A percentile compares a stretch with the other conserved stretches of the same genome.
These are phyloP conservation scores for Pelodytes ibericus DNA, from an alignment of 2,797 vertebrate species.

Conservation along the genomic window DNA sequence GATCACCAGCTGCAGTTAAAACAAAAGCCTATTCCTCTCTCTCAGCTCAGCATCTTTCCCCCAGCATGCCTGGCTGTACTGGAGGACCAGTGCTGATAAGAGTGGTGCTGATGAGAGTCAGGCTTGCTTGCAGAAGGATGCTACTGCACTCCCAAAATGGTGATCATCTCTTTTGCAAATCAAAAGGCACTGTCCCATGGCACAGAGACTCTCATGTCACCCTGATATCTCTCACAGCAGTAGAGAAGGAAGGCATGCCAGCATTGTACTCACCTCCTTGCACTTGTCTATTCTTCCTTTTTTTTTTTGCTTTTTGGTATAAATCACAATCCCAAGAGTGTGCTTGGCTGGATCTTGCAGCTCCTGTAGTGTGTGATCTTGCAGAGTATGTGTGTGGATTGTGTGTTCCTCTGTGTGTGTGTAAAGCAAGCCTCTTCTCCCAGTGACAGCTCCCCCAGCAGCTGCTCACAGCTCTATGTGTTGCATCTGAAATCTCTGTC, in stretches of 20 bases:
- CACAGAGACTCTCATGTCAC: slow-evolving; percentile 1
- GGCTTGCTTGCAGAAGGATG: too few species aligned
- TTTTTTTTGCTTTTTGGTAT: too few species aligned
- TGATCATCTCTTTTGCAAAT: neutral
- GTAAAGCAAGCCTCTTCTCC: slow-evolving; percentile 20
- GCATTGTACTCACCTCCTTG: slow-evolving; percentile 26
- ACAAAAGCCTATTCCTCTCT: slow-evolving; percentile 1
- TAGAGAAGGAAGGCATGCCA: neutral
- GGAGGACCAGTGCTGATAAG: slow-evolving; percentile 33
- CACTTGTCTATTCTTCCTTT: neutral
- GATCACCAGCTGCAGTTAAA: slow-evolving; percentile 23
- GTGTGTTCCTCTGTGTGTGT: neutral
- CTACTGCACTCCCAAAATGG: slow-evolving; percentile 8
- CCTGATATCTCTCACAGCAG: neutral
- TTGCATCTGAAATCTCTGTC: slow-evolving; percentile 42
- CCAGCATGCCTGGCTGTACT: slow-evolving; percentile 22
- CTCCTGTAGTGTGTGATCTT: neutral
- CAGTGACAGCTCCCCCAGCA: slow-evolving; percentile 41
- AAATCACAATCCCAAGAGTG: slow-evolving; percentile 17
- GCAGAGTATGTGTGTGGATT: neutral
- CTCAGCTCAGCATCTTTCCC: slow-evolving; percentile 33
- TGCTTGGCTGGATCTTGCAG: neutral
- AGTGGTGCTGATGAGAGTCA: slow-evolving; percentile 22
- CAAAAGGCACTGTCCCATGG: neutral
- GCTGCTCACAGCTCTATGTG: slow-evolving; percentile 38